A percentile compares a stretch with the other conserved stretches of the same genome.
Evolutionary conservation across 2,797 vertebrate genomes (phyloP).

Genomic region (Girardinus metallicus): DNA sequence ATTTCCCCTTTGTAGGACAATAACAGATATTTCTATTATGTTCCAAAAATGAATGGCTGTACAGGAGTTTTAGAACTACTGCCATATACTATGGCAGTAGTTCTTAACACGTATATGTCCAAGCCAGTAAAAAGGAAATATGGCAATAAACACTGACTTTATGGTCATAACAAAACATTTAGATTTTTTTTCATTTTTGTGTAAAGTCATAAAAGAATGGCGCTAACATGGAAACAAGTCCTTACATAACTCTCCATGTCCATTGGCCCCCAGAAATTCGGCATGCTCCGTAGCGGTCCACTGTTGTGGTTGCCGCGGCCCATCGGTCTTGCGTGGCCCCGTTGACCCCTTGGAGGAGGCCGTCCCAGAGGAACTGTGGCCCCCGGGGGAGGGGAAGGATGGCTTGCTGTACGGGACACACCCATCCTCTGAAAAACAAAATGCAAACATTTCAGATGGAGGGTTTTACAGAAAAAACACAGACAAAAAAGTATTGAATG

Average conservation of each 20-base stretch:
- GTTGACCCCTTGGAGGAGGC: conserved; percentile 97
- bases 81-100: too few relatives aligned
- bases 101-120: conserved; percentile 4
- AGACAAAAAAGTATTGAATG: background rate
- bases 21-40: too few relatives aligned
- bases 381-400: conserved; percentile 94
- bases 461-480: conserved; percentile 22
- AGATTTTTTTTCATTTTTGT: background rate
- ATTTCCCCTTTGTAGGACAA: too few relatives aligned
- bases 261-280: conserved; percentile 91
- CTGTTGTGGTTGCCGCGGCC: conserved; percentile 89
- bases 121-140: background rate
- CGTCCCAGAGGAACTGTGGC: conserved; percentile 97
- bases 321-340: conserved; percentile 92
- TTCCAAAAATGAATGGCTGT: background rate
- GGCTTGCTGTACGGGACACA: conserved; percentile 97
- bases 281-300: conserved; percentile 90
- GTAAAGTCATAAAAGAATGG: conserved; percentile 13
- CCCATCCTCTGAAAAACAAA: conserved; percentile 86
- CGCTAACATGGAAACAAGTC: conserved; percentile 38
- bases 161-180: conserved; percentile 1
- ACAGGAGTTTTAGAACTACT: conserved; percentile 1
- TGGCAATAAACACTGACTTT: background rate
- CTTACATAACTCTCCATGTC: conserved; percentile 98
- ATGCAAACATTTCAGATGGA: conserved; percentile 3